Evolutionary conservation across 2,113 vertebrate genomes (phyloP).

Genomic region (Anarrhichthys ocellatus): DNA sequence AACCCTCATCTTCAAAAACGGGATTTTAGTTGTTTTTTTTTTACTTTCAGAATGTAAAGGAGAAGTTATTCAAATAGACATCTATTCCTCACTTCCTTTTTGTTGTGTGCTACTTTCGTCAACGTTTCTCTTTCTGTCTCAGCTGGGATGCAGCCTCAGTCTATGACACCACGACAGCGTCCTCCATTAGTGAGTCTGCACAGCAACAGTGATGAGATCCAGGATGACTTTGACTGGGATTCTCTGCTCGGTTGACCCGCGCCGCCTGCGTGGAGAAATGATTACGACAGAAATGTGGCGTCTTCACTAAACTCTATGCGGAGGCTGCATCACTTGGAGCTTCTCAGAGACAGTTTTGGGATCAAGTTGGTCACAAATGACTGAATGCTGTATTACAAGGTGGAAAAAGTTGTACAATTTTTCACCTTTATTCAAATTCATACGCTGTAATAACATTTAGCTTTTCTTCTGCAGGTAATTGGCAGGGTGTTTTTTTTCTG

Average conservation of each 20-base stretch:
- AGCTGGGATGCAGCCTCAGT: conserved; percentile 76
- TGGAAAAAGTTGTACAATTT: not conserved
- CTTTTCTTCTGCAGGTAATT: conserved; percentile 20
- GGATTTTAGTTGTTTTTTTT: not conserved
- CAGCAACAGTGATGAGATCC: conserved; percentile 86
- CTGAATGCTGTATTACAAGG: conserved; percentile 54
- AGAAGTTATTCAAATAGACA: not conserved
- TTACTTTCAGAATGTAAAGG: not conserved
- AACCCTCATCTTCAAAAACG: not conserved
- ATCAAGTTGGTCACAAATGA: conserved; percentile 33
- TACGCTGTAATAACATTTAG: conserved; percentile 45
- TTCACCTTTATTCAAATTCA: conserved; percentile 31
- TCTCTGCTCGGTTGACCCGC: conserved; percentile 78
- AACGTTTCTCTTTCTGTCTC: conserved; percentile 18
- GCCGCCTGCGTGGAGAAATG: not conserved
- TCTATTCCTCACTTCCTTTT: conserved; percentile 4
- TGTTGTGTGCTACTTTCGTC: not conserved
- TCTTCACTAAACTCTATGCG: conserved; percentile 3
- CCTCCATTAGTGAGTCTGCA: conserved; percentile 80
- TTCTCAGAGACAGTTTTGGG: conserved; percentile 13
- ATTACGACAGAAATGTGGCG: not conserved
- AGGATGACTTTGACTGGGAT: conserved; percentile 87
- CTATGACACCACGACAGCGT: conserved; percentile 65
- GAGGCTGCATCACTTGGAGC: conserved; percentile 26
- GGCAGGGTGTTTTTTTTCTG: conserved; percentile 19